These are phyloP conservation scores for Lampropteryx suffumata DNA, from an alignment of 2,888 invertebrate genomes.

Conservation along the genomic window DNA sequence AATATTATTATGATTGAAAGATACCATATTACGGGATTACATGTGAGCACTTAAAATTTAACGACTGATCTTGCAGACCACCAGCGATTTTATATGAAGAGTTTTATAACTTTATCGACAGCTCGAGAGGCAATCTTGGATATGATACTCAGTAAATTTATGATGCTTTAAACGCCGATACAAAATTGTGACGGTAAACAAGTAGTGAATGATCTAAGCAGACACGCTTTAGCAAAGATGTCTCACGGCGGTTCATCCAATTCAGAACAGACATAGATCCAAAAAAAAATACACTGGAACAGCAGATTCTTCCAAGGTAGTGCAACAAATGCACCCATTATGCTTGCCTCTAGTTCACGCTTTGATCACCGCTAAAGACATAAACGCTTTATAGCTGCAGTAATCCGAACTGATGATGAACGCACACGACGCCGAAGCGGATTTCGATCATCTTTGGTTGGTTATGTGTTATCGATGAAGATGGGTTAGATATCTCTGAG, in stretches of 20 bases:
- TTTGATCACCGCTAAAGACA: constrained; percentile 46
- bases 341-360: not conserved
- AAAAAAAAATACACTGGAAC: too few relatives aligned
- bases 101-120: constrained; percentile 30
- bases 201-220: not conserved
- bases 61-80: constrained; percentile 46
- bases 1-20: constrained; percentile 47
- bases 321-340: not conserved
- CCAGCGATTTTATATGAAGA: constrained; percentile 40
- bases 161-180: constrained; percentile 12
- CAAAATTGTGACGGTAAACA: not conserved
- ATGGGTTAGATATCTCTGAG: too few relatives aligned
- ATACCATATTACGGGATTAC: constrained; percentile 52
- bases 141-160: constrained; percentile 12
- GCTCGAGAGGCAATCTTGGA: constrained; percentile 26
- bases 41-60: constrained; percentile 52
- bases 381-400: constrained; percentile 47
- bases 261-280: too few relatives aligned
- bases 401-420: constrained; percentile 41
- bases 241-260: too few relatives aligned
- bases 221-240: too few relatives aligned
- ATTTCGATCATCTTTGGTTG: too few relatives aligned
- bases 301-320: too few relatives aligned
- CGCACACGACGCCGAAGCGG: constrained; percentile 34
- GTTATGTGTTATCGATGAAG: too few relatives aligned